Percentiles rank a stretch among this genome's conserved stretches.
Evolutionary conservation across 30 jellyfish, hydroid and myxozoan species (phyloP).

Genomic region (Chrysaora quinquecirrha): DNA sequence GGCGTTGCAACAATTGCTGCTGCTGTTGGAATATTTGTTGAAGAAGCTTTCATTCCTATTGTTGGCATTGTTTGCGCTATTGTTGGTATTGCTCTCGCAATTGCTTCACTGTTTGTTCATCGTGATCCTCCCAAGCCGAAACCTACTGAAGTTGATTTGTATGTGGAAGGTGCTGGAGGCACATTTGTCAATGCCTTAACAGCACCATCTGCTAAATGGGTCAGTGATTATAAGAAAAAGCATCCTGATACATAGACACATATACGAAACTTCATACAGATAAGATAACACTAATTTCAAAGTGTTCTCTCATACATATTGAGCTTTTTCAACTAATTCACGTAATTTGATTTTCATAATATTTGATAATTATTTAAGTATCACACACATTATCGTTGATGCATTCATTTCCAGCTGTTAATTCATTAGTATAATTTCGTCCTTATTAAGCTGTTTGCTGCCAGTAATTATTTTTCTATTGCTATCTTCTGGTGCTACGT

Average conservation of each 20-base stretch:
- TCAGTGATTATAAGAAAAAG: constrained; percentile 37
- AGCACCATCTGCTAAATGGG: constrained; percentile 45
- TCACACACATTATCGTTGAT: too few relatives aligned
- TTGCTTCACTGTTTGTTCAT: constrained; percentile 56
- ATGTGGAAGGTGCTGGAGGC: constrained; percentile 42
- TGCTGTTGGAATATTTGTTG: constrained; percentile 38
- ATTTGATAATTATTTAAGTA: too few relatives aligned
- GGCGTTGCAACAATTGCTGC: constrained; percentile 64
- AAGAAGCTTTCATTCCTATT: constrained; percentile 52
- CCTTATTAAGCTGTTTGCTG: too few relatives aligned
- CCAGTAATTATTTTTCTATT: too few relatives aligned
- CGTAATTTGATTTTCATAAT: too few relatives aligned
- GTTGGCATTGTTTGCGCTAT: constrained; percentile 70
- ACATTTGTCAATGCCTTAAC: constrained; percentile 22
- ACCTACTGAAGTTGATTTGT: constrained; percentile 57
- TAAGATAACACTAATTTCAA: too few relatives aligned
- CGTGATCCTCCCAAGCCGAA: constrained; percentile 73
- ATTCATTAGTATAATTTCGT: too few relatives aligned
- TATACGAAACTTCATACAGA: too few relatives aligned
- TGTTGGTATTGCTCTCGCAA: constrained; percentile 44
- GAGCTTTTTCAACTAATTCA: too few relatives aligned
- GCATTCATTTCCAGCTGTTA: too few relatives aligned
- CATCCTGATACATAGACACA: constrained; percentile 27
- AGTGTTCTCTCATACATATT: too few relatives aligned
- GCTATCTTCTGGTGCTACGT: too few relatives aligned